Conservation (phyloP, 2,113 vertebrate species). For the Copsychus sechellarum region DNA sequence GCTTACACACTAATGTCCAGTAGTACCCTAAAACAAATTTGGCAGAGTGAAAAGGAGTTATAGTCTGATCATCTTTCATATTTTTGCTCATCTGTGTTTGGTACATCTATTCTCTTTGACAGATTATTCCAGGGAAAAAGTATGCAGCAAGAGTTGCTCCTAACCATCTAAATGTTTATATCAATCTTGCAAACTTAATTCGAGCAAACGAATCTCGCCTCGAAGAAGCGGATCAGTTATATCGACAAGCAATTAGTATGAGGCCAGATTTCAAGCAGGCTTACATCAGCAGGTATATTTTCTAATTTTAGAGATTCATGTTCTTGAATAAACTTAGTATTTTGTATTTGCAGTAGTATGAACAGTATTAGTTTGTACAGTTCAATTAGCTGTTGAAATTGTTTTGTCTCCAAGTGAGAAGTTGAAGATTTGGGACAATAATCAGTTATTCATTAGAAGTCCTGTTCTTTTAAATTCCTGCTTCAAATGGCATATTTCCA, state of each 20-base stretch:
- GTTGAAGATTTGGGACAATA: neutral
- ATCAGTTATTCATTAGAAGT: neutral
- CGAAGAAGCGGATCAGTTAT: slow-evolving; percentile 96
- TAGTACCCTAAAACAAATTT: neutral
- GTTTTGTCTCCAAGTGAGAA: neutral
- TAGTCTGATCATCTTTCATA: neutral
- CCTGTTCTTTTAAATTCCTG: neutral
- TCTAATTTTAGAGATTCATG: neutral
- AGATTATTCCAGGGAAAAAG: slow-evolving; percentile 98
- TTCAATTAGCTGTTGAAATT: neutral
- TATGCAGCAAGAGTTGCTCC: slow-evolving; percentile 96
- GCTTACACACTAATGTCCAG: neutral
- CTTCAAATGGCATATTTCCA: neutral
- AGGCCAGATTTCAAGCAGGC: slow-evolving; percentile 98
- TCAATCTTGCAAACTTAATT: slow-evolving; percentile 96
- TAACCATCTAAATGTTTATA: slow-evolving; percentile 98
- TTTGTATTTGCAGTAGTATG: neutral
- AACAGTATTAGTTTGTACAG: neutral
- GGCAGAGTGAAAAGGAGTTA: neutral
- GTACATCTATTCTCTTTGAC: neutral
- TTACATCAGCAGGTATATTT: slow-evolving; percentile 93
- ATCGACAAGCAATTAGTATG: slow-evolving; percentile 98
- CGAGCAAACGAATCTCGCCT: slow-evolving; percentile 91
- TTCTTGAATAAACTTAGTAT: neutral
- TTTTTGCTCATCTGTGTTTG: neutral